Conservation (phyloP, 2,888 invertebrate genomes). For the Noctua janthina region DNA sequence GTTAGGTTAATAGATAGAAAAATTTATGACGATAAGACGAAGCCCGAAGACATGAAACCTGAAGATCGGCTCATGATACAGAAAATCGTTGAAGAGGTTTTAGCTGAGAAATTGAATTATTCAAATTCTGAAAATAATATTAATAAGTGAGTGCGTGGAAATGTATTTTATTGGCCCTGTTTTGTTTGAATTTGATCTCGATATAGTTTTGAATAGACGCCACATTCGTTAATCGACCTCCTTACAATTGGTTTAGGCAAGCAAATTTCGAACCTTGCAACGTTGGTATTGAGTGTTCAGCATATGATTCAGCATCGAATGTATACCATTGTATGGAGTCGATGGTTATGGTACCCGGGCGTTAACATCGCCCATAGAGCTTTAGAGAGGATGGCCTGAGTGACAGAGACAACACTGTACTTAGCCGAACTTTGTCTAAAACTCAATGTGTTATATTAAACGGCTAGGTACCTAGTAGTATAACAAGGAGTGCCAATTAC, state of each 20-base stretch:
- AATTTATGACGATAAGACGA: conserved; percentile 88
- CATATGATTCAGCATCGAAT: not conserved
- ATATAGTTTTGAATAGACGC: conserved; percentile 26
- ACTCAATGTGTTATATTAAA: not conserved
- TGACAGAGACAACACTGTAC: not conserved
- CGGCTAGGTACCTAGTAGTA: conserved; percentile 1
- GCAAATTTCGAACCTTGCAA: not conserved
- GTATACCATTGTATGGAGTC: conserved; percentile 10
- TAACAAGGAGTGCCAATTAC: conserved; percentile 48
- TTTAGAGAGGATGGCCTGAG: not conserved
- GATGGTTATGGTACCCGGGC: not conserved
- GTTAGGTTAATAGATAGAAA: conserved; percentile 87
- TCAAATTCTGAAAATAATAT: conserved; percentile 72
- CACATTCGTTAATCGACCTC: conserved; percentile 3
- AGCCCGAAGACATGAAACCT: conserved; percentile 85
- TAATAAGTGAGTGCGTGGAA: conserved; percentile 60
- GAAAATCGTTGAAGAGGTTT: conserved; percentile 87
- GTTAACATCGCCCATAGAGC: conserved; percentile 10
- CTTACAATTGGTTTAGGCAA: not conserved
- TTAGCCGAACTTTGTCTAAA: not conserved
- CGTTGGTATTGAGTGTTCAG: not conserved
- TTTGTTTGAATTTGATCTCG: conserved; percentile 63
- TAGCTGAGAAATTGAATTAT: conserved; percentile 85
- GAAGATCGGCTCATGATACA: conserved; percentile 86
- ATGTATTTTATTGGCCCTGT: conserved; percentile 35